phyloP scores from a whole-genome alignment of 2,113 vertebrate genomes.

The Okapia johnstoni region DNA sequence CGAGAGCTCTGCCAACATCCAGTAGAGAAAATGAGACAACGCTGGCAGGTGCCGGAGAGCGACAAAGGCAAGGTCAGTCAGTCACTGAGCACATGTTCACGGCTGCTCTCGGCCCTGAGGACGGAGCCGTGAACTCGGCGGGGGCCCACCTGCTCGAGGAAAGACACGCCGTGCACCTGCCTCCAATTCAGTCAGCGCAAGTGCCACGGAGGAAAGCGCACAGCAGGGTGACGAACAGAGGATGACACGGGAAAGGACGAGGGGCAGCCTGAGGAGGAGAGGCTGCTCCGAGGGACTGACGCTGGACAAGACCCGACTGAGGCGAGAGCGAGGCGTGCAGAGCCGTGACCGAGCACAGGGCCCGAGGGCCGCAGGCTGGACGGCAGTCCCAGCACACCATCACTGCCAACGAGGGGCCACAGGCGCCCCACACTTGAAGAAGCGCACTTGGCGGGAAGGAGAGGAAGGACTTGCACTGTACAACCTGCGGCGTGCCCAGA shows the following conservation, averaged over 20 bases:
- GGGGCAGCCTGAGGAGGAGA: background rate
- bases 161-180: background rate
- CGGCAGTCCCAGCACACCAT: background rate
- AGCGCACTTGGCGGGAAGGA: background rate
- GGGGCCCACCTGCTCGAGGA: background rate
- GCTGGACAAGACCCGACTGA: background rate
- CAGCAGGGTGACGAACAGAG: background rate
- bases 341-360: background rate
- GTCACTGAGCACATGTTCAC: background rate
- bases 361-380: background rate
- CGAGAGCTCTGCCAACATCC: background rate
- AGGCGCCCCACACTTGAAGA: background rate
- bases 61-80: background rate
- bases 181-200: background rate
- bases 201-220: background rate
- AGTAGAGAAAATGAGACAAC: background rate
- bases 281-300: background rate
- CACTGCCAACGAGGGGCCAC: background rate
- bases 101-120: background rate
- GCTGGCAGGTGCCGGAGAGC: background rate
- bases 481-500: too few relatives aligned
- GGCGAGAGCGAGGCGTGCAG: background rate
- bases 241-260: fast-evolving
- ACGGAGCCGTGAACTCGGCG: background rate
- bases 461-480: background rate